phyloP scores from a whole-genome alignment of 2,888 invertebrate genomes.

The Orchesella flavescens region DNA sequence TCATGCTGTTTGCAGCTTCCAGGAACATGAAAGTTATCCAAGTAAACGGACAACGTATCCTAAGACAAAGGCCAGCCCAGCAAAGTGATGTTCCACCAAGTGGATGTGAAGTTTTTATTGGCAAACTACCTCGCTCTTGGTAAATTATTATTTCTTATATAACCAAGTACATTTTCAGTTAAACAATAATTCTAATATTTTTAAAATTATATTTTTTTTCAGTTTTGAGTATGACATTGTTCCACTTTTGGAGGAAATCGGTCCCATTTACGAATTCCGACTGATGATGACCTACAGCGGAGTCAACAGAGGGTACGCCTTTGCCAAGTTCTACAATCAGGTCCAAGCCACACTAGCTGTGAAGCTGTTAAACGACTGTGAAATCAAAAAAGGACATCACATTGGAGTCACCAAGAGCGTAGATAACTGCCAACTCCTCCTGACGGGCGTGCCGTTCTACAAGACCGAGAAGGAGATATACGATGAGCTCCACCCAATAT shows the following conservation, averaged over 20 bases:
- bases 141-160: no score
- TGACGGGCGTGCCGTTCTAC: constrained; percentile 35
- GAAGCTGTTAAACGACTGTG: background rate
- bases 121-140: constrained; percentile 6
- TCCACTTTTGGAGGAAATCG: constrained; percentile 29
- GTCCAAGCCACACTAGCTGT: constrained; percentile 25
- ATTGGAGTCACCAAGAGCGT: constrained; percentile 20
- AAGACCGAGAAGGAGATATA: constrained; percentile 17
- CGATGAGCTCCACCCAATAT: background rate
- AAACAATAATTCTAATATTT: no score
- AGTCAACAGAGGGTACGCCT: constrained; percentile 50
- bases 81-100: constrained; percentile 12
- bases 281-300: constrained; percentile 59
- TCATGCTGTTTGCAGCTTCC: background rate
- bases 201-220: no score
- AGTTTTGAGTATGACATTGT: constrained; percentile 22
- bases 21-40: constrained; percentile 17
- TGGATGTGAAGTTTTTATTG: constrained; percentile 34
- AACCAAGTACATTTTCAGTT: no score
- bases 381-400: background rate
- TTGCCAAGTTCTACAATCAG: constrained; percentile 26
- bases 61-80: background rate
- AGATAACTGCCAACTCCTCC: constrained; percentile 42
- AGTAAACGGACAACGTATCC: constrained; percentile 36
- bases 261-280: constrained; percentile 42